Base-by-base conservation (phyloP, 1,140 invertebrate genomes). In the Drosophila mayri region DNA sequence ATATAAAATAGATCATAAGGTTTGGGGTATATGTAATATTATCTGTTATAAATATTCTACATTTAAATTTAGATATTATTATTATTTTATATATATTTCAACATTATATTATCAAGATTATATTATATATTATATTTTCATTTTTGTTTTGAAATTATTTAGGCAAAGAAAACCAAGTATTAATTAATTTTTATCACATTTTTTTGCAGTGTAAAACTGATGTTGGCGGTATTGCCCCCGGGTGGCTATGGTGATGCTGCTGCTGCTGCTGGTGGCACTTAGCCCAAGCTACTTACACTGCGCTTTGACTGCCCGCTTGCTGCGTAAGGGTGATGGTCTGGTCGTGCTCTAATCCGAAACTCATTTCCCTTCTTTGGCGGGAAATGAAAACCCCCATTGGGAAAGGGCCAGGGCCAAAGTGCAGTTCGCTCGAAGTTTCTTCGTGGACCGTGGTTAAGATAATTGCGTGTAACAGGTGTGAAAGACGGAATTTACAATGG, bases 401-500 rank as follows among this genome's bases (percentile, higher is more conserved):
- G 70, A 55, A 61, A 63, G 76, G 65, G 63, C 55, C 32, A 30
- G 59, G 60, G n/a, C 58, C 58, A 81, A 76, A 82, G 65, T 81
- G 70, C 78, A 74, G 78, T 62, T 67, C 62, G 68, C 63, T 58
- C 64, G 79, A 73, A 88, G 66, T 88, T 90, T 75, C 71, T 76
- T 90, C 72, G 58, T 66, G 75, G 63, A 70, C 67, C 84, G 82
- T 60, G 72, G 70, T 75, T 61, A 64, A 76, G 77, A 87, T 81
- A 84, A 91, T 87, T 91, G 83, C 81, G 79, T 91, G 87, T 91
- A 91, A 91, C 87, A 91, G 87, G 87, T 91, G 87, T 84, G 78
- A 91, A 91, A 88, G 83, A 84, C 83, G 59, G 87, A 91, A 91
- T 91, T 87, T 91, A 90, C 74, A 85, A 91, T 90, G 74, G 74